Conservation (phyloP, 2,797 vertebrate species). For the Pelochelys cantorii region DNA sequence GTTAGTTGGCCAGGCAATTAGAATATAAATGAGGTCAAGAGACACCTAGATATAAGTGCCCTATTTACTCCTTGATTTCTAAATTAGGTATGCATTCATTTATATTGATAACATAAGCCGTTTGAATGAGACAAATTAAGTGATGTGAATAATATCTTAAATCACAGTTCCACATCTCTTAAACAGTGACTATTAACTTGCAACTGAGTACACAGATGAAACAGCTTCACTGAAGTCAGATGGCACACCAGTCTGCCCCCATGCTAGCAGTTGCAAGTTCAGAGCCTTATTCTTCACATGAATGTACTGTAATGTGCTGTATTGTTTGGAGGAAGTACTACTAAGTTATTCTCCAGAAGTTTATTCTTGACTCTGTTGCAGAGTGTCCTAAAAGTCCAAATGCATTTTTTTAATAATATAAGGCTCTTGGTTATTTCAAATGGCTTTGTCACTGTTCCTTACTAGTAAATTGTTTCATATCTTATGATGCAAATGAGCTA, state of each 20-base stretch:
- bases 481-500: background rate
- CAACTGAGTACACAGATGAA: background rate
- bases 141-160: background rate
- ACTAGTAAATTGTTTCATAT: background rate
- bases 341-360: background rate
- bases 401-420: background rate
- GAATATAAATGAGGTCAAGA: background rate
- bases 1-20: background rate
- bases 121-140: background rate
- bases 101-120: background rate
- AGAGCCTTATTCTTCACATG: background rate
- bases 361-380: background rate
- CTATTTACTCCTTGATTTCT: background rate
- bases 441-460: background rate
- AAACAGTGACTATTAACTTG: accelerated
- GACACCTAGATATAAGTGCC: conserved; percentile 16
- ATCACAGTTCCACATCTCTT: background rate
- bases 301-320: background rate
- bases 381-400: background rate
- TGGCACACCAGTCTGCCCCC: background rate
- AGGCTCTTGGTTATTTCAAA: background rate
- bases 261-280: background rate
- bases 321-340: background rate
- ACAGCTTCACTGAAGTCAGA: background rate
- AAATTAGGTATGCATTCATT: background rate